phyloP scores from a whole-genome alignment of 2,888 invertebrate species.

The Smittia sp. region DNA sequence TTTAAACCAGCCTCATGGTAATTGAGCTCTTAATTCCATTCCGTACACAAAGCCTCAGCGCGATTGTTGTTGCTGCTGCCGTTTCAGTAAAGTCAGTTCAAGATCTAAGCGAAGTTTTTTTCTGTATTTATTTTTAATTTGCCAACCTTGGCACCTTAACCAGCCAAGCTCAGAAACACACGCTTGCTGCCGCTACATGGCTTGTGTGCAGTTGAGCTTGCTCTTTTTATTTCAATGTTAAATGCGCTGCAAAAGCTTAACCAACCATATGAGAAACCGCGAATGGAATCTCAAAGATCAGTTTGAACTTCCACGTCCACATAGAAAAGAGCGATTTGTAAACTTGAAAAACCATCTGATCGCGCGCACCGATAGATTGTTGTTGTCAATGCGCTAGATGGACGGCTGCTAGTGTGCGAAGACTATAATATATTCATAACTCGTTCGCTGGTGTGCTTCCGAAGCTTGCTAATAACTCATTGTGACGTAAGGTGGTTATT shows the following conservation, averaged over 20 bases:
- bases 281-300: conserved; percentile 14
- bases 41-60: background rate
- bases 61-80: background rate
- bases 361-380: background rate
- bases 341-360: conserved; percentile 15
- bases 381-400: conserved; percentile 8
- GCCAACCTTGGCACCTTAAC: conserved; percentile 38
- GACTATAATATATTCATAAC: background rate
- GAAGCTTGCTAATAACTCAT: conserved; percentile 17
- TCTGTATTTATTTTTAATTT: conserved; percentile 34
- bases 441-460: background rate
- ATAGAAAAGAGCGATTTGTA: background rate
- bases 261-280: background rate
- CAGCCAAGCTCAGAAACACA: conserved; percentile 7
- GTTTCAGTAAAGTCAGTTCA: conserved; percentile 7
- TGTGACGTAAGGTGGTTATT: conserved; percentile 18
- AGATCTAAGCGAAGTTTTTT: conserved; percentile 18
- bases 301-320: conserved; percentile 11
- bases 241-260: background rate
- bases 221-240: conserved; percentile 26
- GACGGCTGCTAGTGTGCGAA: background rate
- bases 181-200: background rate
- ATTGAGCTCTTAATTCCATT: conserved; percentile 27
- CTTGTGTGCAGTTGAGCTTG: conserved; percentile 14
- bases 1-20: conserved; percentile 10